Evolutionary conservation across 1,140 invertebrate species (phyloP), one percentile per base, ranked within the genome.

Genomic region (Drosophila parabipectinata): DNA sequence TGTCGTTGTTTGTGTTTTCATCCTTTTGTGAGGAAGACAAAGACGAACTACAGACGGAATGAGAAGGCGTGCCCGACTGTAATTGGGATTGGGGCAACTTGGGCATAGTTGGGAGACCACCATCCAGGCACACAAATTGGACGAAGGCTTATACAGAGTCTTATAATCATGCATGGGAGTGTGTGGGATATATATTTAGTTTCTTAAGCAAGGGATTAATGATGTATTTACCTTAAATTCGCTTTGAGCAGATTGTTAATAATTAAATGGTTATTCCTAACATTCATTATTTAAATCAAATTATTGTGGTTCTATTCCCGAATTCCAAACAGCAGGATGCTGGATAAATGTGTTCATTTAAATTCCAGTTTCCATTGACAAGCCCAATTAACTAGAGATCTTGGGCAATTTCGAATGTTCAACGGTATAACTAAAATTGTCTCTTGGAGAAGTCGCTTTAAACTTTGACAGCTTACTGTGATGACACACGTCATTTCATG

Each of bases 401-500:
- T 21, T 34, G 18, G 18, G 47, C 7, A 5, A 47, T 62, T 62
- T 62, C 58, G 21, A 59, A 47, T 58, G 37, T 15, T 63, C 26
- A 4, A 10, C 18, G 41, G 5, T 15, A 4, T 44, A 64, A 50
- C 63, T 64, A 67, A 67, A 63, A 63, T 48, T 14, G 14, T 9
- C 24, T 45, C 28, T 9, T 32, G 26, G 26, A 18, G 44, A 52
- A 52, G 30, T 26, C 30, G 59, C 26, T 52, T 67, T 64, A 64
- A 67, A 30, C 59, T 44, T n/a, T 66, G 63, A 50, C 63, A 44
- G 59, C 7, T 7, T n/a, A 26, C 28, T 26, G 59, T 34, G 63
- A 67, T 14, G 59, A 60, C 60, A 34, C 24, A 68, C 60, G 53
- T 52, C 71, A 50, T 66, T 76, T 77, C 74, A 72, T 59, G 57